Base-by-base conservation (phyloP, 1,140 invertebrate species). In the Meloidogyne chitwoodi region DNA sequence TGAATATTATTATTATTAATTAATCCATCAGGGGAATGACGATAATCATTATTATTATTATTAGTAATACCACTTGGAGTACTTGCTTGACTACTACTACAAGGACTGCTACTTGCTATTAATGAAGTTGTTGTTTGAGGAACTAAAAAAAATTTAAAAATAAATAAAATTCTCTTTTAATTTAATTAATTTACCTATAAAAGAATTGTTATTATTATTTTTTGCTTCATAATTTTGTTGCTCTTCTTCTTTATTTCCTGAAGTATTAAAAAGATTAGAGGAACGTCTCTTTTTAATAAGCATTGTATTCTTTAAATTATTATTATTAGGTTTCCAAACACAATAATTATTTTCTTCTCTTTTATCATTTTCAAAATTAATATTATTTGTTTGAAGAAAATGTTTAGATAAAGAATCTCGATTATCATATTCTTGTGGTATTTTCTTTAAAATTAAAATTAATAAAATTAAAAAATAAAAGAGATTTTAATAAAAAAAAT, bases 221-320 rank as follows among this genome's bases (percentile, higher is more conserved):
- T 41, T 2, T 41, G 10, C 38, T 16, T 1, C 38, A 12, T 2
- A 10, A 10, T 2, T 14, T 41, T 41, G 11, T 14, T 41, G 11
- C 16, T 1, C 38, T n/a, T n/a, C 48, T 10, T 56, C 10, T 8
- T 19, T 19, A 19, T 1, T 1, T 48, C 41, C 41, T 24, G 75
- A 76, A 5, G 27, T 65, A 66, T 76, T 76, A 63, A 76, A 76
- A n/a, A 76, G 22, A 64, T 76, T 76, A 12, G 75, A 76, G 6
- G 75, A 61, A 38, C 75, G 75, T 8, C 65, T 67, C 22, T 26
- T 31, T 22, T 41, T 31, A 6, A 19, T 19, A 19, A 67, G 4
- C 22, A 41, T 0, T 19, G 12, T n/a, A n/a, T 22, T 41, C 22
- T 31, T 67, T 16, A 6, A 26, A 11, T 4, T 3, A 67, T 31